These are phyloP conservation scores for Agrotis clavis DNA, from an alignment of 2,888 invertebrate species.

Conservation along the genomic window DNA sequence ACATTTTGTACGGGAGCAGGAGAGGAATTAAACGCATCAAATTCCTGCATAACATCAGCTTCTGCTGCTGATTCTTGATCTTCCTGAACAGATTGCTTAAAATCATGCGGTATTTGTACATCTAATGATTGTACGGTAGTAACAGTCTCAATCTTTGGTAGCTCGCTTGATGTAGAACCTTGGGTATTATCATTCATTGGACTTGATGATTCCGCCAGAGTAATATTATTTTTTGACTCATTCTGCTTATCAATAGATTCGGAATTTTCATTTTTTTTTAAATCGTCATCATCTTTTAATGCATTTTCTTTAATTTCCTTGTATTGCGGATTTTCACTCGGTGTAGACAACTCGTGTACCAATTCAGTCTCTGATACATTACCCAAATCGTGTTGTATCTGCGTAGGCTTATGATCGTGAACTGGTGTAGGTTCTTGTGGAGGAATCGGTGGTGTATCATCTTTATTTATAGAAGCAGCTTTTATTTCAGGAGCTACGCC, in stretches of 20 bases:
- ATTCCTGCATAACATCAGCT: neutral
- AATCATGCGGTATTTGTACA: slow-evolving; percentile 7
- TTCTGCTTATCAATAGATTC: neutral
- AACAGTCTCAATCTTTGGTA: slow-evolving; percentile 6
- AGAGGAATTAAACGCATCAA: neutral
- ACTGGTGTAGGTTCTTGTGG: slow-evolving; percentile 10
- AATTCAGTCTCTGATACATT: slow-evolving; percentile 72
- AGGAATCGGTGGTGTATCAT: neutral
- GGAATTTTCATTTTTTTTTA: slow-evolving; percentile 12
- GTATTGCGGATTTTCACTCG: slow-evolving; percentile 15
- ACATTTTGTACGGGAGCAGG: neutral
- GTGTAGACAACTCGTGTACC: slow-evolving; percentile 56
- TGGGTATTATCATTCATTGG: neutral
- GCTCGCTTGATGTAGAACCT: neutral
- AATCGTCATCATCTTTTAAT: neutral
- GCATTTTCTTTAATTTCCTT: slow-evolving; percentile 4
- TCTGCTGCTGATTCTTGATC: neutral
- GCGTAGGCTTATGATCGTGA: slow-evolving; percentile 53
- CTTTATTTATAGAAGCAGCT: slow-evolving; percentile 1
- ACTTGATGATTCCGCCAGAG: slow-evolving; percentile 1
- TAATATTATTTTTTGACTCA: slow-evolving; percentile 1
- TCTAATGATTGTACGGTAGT: neutral
- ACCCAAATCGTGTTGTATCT: slow-evolving; percentile 65
- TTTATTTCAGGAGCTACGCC: slow-evolving; percentile 6
- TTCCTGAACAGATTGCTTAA: neutral